Conservation (phyloP, 2,797 vertebrate genomes). For the Silurus lanzhouensis region DNA sequence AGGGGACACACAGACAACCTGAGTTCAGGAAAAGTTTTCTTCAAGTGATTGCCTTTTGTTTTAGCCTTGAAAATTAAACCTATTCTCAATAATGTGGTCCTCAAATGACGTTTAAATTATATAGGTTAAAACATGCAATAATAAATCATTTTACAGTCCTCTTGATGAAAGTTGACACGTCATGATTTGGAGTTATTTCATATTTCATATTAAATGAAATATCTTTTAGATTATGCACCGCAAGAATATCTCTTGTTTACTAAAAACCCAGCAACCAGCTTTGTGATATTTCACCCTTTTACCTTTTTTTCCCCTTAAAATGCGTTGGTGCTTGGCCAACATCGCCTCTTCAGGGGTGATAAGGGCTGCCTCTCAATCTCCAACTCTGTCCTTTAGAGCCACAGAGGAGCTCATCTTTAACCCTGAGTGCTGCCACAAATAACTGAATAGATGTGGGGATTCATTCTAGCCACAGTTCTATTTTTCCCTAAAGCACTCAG, state of each 20-base stretch:
- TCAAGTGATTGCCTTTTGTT: background rate
- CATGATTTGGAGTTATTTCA: background rate
- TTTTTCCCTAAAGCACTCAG: constrained; percentile 37
- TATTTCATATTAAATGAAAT: background rate
- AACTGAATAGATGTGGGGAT: constrained; percentile 47
- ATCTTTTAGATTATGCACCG: background rate
- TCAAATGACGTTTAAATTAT: background rate
- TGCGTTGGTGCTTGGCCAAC: constrained; percentile 62
- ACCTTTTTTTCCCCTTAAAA: constrained; percentile 59
- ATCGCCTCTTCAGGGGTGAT: constrained; percentile 67
- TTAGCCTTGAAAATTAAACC: background rate
- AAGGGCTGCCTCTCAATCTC: constrained; percentile 45
- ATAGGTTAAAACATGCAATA: background rate
- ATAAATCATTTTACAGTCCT: background rate
- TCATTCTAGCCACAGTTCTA: constrained; percentile 39
- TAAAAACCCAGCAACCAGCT: background rate
- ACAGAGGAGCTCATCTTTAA: constrained; percentile 41
- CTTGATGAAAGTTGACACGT: background rate
- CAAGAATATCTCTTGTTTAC: background rate
- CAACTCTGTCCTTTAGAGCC: constrained; percentile 39
- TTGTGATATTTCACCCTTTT: background rate
- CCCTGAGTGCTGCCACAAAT: constrained; percentile 44
- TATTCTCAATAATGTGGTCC: background rate
- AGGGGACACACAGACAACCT: no score
- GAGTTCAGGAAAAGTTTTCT: background rate